Conservation (phyloP, 2,888 invertebrate species). For the Aphidoletes aphidimyza region DNA sequence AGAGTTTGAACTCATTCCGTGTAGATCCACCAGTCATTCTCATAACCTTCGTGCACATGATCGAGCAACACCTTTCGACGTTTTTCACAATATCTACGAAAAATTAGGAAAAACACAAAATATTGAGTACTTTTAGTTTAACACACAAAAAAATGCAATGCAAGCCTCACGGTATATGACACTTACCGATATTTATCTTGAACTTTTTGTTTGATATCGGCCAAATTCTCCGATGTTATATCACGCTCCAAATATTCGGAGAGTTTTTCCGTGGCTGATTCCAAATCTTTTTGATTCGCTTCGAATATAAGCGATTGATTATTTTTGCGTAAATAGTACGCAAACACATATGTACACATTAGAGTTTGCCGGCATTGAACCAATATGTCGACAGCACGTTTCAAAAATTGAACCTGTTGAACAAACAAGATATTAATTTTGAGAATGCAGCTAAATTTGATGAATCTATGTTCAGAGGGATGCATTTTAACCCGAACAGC, state of each 20-base stretch:
- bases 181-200: constrained; percentile 8
- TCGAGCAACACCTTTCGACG: constrained; percentile 35
- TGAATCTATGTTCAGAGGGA: too few relatives aligned
- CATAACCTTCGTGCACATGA: constrained; percentile 23
- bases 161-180: neutral
- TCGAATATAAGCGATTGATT: constrained; percentile 99
- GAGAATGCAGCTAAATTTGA: too few relatives aligned
- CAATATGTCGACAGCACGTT: constrained; percentile 96
- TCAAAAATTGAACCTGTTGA: constrained; percentile 92
- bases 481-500: too few relatives aligned
- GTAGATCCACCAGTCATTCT: constrained; percentile 69
- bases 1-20: constrained; percentile 73
- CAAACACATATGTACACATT: constrained; percentile 99
- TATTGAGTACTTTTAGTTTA: neutral
- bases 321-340: constrained; percentile 96
- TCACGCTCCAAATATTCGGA: constrained; percentile 9
- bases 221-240: constrained; percentile 70
- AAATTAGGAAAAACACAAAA: neutral
- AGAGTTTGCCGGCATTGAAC: constrained; percentile 97
- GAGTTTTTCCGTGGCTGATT: constrained; percentile 65
- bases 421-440: constrained; percentile 47
- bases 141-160: neutral
- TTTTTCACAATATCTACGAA: constrained; percentile 64
- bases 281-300: constrained; percentile 97
- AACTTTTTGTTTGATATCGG: constrained; percentile 79